Evolutionary conservation across 2,888 invertebrate genomes (phyloP).

Genomic region (Drosophila vallismaia): DNA sequence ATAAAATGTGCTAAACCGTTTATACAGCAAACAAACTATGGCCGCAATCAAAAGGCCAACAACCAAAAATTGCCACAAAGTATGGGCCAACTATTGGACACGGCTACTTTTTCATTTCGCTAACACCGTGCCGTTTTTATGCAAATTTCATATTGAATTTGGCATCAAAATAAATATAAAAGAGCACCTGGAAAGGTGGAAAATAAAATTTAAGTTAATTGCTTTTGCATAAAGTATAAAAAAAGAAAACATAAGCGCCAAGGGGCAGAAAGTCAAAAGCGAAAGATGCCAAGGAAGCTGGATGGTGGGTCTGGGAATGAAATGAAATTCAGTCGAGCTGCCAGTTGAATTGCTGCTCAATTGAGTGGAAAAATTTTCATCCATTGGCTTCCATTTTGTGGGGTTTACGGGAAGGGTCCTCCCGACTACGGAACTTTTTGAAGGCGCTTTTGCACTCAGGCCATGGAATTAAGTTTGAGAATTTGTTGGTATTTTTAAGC

Average conservation of each 20-base stretch:
- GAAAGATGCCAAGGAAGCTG: constrained; percentile 17
- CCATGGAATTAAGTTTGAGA: constrained; percentile 10
- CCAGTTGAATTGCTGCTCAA: constrained; percentile 65
- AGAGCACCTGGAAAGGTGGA: constrained; percentile 34
- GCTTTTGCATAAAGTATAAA: constrained; percentile 61
- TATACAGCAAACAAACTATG: constrained; percentile 47
- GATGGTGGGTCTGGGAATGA: constrained; percentile 4
- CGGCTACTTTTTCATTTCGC: constrained; percentile 19
- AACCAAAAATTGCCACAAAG: constrained; percentile 9
- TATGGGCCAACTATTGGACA: constrained; percentile 19
- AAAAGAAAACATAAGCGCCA: constrained; percentile 4
- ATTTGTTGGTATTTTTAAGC: constrained; percentile 9
- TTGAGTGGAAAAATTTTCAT: constrained; percentile 64
- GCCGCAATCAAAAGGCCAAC: constrained; percentile 19
- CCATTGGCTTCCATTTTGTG: constrained; percentile 57
- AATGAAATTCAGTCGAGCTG: constrained; percentile 40
- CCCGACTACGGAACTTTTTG: background rate
- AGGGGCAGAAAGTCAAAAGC: constrained; percentile 42
- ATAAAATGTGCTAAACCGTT: constrained; percentile 71
- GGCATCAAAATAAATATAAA: constrained; percentile 16
- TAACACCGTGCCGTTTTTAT: constrained; percentile 30
- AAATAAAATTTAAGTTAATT: constrained; percentile 64
- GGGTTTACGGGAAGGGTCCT: constrained; percentile 1
- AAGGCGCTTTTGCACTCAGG: background rate
- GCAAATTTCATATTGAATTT: constrained; percentile 57